These are phyloP conservation scores for Chaetorhynchus papuensis DNA, from an alignment of 2,113 vertebrate species.

Conservation along the genomic window DNA sequence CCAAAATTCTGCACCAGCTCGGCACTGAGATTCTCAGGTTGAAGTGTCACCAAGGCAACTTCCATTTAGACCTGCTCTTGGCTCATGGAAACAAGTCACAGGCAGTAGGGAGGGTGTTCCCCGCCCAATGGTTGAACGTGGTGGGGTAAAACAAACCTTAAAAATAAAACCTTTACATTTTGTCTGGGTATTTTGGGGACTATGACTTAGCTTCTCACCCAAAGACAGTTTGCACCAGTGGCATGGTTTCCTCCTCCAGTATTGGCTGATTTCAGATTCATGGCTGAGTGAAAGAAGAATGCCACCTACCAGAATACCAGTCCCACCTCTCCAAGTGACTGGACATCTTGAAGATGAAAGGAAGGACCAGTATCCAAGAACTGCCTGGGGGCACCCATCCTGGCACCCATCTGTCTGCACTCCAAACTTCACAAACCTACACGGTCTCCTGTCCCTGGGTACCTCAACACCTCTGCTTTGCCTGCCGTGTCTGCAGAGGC, in stretches of 20 bases:
- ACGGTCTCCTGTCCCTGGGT: rapidly evolving
- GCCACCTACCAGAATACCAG: neutral
- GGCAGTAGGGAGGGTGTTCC: neutral
- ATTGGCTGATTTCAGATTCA: neutral
- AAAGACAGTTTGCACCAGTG: neutral
- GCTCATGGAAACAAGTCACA: neutral
- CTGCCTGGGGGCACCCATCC: neutral
- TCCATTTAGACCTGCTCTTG: neutral
- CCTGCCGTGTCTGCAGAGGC: neutral
- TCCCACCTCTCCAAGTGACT: neutral
- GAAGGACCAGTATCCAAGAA: neutral
- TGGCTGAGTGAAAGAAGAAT: neutral
- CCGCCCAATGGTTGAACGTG: neutral
- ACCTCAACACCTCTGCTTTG: neutral
- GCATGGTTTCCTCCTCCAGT: neutral
- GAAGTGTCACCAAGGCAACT: neutral
- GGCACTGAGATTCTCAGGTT: neutral
- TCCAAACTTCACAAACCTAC: neutral
- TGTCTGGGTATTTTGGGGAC: neutral
- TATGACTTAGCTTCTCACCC: neutral
- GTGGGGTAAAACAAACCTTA: neutral
- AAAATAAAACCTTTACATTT: neutral
- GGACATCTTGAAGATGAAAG: neutral
- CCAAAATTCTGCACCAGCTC: neutral
- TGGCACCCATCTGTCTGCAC: neutral